A percentile compares a stretch with the other conserved stretches of the same genome.
Conservation (phyloP, 2,797 vertebrate species). For the Pipistrellus pygmaeus region DNA sequence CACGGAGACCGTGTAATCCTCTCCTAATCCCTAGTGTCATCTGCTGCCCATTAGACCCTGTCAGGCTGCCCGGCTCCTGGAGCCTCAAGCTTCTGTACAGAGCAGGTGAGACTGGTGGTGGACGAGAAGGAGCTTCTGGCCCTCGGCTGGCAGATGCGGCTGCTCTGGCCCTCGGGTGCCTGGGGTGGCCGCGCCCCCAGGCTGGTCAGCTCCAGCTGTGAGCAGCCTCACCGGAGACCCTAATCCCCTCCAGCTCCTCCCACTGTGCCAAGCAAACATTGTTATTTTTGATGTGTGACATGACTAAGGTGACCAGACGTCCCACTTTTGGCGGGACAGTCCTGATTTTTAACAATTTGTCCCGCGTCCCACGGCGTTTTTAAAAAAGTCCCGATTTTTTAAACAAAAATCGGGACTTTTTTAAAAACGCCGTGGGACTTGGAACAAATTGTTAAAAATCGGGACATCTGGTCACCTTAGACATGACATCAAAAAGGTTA, state of each 20-base stretch:
- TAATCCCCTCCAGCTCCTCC: background rate
- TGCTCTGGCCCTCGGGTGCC: background rate
- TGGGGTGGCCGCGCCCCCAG: background rate
- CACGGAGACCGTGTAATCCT: background rate
- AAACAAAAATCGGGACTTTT: no score
- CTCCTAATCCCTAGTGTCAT: conserved; percentile 32
- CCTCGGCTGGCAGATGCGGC: background rate
- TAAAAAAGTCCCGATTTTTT: no score
- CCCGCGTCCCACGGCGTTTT: no score
- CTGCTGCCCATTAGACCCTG: conserved; percentile 45
- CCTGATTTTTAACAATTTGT: no score
- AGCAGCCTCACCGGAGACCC: background rate
- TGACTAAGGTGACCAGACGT: background rate
- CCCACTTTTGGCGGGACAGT: no score
- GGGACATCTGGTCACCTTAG: no score
- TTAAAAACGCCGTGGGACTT: no score
- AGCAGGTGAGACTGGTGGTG: background rate
- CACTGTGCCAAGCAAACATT: background rate
- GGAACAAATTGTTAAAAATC: no score
- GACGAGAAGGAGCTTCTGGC: background rate
- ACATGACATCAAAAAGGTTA: background rate
- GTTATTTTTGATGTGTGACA: background rate
- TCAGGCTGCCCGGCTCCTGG: background rate
- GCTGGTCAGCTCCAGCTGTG: background rate
- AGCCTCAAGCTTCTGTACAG: background rate